phyloP scores from a whole-genome alignment of 2,113 vertebrate genomes.

The Callopanchax toddi region DNA sequence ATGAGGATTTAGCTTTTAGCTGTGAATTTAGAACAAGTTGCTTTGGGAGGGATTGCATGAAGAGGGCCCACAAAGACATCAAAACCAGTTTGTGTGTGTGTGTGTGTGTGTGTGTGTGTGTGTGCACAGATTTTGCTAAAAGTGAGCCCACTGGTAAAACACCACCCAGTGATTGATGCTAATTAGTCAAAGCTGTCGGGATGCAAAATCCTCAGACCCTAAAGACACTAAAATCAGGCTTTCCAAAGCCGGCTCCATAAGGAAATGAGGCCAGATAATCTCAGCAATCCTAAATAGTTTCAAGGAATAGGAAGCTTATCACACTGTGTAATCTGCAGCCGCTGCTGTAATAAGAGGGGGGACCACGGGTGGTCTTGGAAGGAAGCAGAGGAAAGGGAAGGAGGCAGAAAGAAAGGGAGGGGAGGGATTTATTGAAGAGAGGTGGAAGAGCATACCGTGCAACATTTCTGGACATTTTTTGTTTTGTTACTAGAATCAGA shows the following conservation, averaged over 20 bases:
- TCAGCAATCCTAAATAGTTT: slow-evolving; percentile 81
- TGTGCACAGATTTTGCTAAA: slow-evolving; percentile 56
- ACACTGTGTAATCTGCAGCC: slow-evolving; percentile 82
- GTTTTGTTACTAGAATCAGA: too few species aligned
- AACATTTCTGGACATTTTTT: not conserved
- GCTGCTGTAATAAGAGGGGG: slow-evolving; percentile 60
- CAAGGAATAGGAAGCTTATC: slow-evolving; percentile 85
- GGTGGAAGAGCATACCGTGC: slow-evolving; percentile 10
- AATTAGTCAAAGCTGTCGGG: slow-evolving; percentile 81
- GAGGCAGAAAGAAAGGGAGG: slow-evolving; percentile 36
- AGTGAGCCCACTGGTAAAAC: slow-evolving; percentile 73
- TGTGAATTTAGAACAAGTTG: not conserved
- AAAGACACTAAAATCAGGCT: slow-evolving; percentile 78
- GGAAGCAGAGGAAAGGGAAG: slow-evolving; percentile 62
- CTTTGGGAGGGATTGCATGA: not conserved
- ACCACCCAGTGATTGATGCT: slow-evolving; percentile 74
- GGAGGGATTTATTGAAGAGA: slow-evolving; percentile 33
- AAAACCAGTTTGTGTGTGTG: slow-evolving; percentile 7
- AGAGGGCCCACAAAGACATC: not conserved
- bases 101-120: slow-evolving; percentile 9
- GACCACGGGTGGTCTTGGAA: slow-evolving; percentile 44
- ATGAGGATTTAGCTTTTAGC: not conserved
- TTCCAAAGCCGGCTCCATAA: slow-evolving; percentile 72
- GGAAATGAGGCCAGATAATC: slow-evolving; percentile 81
- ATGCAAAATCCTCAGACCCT: slow-evolving; percentile 78